Evolutionary conservation across 1,140 invertebrate species (phyloP).

Genomic region (Aphidius ervi): DNA sequence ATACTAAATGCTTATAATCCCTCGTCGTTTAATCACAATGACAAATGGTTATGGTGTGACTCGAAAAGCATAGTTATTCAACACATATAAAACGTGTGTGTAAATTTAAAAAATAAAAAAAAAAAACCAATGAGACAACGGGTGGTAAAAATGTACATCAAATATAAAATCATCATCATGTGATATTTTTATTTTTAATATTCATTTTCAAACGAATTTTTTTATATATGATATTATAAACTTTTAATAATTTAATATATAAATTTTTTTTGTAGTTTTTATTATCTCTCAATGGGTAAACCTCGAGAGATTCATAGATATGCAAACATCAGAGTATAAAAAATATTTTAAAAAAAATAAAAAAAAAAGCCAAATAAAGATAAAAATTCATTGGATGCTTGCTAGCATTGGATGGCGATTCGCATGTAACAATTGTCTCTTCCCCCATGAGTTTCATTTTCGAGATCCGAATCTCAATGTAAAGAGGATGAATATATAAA

Average conservation of each 20-base stretch:
- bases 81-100: slow-evolving; percentile 18
- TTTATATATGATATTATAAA: too few species aligned
- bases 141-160: slow-evolving; percentile 11
- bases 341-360: background rate
- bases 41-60: slow-evolving; percentile 24
- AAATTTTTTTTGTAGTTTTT: slow-evolving; percentile 7
- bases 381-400: background rate
- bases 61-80: slow-evolving; percentile 20
- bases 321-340: slow-evolving; percentile 4
- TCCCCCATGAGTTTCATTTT: background rate
- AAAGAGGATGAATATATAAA: slow-evolving; percentile 16
- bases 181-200: background rate
- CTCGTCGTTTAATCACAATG: slow-evolving; percentile 21
- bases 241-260: background rate
- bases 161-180: background rate
- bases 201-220: background rate
- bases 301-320: slow-evolving; percentile 2
- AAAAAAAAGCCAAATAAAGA: background rate
- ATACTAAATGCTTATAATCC: slow-evolving; percentile 18
- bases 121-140: slow-evolving; percentile 14
- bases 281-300: background rate
- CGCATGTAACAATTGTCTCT: slow-evolving; percentile 12
- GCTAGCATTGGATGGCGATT: slow-evolving; percentile 12
- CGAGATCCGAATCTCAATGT: slow-evolving; percentile 28
- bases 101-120: slow-evolving; percentile 12